Conservation (phyloP, 2,797 vertebrate species). For the Typhlichthys eigenmanni region DNA sequence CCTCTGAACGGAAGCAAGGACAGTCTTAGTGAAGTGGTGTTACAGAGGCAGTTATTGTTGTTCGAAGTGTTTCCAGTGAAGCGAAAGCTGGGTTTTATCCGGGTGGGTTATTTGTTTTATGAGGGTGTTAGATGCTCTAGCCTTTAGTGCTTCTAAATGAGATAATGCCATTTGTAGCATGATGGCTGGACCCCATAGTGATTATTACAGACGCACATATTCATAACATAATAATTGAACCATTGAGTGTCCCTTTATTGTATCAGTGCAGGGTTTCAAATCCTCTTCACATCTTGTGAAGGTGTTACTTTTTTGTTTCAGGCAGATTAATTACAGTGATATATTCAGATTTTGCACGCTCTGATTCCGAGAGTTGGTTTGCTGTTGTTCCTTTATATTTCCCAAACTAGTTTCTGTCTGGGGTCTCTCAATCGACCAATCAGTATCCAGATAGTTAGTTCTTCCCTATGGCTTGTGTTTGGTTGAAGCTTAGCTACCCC, state of each 20-base stretch:
- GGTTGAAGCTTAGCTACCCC: no score
- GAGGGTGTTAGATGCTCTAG: constrained; percentile 41
- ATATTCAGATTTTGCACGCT: no score
- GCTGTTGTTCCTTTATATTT: no score
- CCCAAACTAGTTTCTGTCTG: no score
- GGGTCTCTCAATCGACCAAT: no score
- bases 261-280: constrained; percentile 28
- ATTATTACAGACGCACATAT: constrained; percentile 45
- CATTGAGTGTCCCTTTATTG: constrained; percentile 25
- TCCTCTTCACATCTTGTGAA: constrained; percentile 26
- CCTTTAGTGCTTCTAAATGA: constrained; percentile 36
- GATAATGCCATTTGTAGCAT: constrained; percentile 17
- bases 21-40: constrained; percentile 49
- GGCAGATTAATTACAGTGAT: constrained; percentile 56
- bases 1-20: constrained; percentile 44
- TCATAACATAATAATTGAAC: constrained; percentile 15
- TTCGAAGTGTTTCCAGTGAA: constrained; percentile 35
- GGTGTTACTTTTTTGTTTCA: constrained; percentile 40
- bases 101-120: constrained; percentile 47
- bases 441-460: no score
- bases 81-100: constrained; percentile 41
- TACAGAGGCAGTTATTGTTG: constrained; percentile 46
- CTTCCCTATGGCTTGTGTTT: no score
- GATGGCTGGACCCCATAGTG: constrained; percentile 34
- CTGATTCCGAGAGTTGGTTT: no score